Evolutionary conservation across 2,113 vertebrate genomes (phyloP).

Genomic region (Anguilla japonica): DNA sequence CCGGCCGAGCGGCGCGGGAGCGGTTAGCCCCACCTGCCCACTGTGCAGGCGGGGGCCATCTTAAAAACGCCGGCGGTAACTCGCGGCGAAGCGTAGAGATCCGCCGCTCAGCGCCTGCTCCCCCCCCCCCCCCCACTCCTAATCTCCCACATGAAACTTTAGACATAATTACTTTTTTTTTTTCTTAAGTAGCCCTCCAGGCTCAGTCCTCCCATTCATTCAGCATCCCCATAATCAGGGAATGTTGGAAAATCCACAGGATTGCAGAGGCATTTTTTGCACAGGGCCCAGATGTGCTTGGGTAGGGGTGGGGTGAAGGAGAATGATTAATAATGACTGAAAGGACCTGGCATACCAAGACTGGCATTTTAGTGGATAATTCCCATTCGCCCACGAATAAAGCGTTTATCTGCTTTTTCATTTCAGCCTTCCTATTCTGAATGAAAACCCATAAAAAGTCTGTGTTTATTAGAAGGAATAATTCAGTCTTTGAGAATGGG

Average conservation of each 20-base stretch:
- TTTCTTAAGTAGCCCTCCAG: constrained; percentile 16
- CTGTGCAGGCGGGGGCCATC: not conserved
- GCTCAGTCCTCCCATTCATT: constrained; percentile 23
- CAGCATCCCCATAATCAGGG: constrained; percentile 1
- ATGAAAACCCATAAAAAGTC: not conserved
- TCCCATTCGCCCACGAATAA: constrained; percentile 16
- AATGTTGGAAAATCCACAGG: constrained; percentile 15
- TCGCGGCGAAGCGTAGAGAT: too few species aligned
- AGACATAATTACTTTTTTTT: constrained; percentile 37
- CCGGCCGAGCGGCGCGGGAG: constrained; percentile 9
- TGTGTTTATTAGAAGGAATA: not conserved
- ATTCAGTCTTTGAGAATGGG: not conserved
- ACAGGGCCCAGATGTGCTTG: constrained; percentile 15
- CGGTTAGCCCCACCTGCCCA: constrained; percentile 8
- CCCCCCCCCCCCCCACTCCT: not conserved
- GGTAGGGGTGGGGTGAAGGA: not conserved
- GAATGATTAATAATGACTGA: constrained; percentile 25
- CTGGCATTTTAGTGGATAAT: not conserved
- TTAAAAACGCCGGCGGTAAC: too few species aligned
- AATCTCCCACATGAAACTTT: constrained; percentile 36
- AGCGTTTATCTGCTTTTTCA: constrained; percentile 20
- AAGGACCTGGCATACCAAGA: not conserved
- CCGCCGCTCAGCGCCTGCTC: too few species aligned
- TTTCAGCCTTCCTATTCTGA: not conserved
- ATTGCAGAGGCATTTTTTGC: not conserved